phyloP scores from a whole-genome alignment of 2,797 vertebrate genomes.

The Xenopus petersii region DNA sequence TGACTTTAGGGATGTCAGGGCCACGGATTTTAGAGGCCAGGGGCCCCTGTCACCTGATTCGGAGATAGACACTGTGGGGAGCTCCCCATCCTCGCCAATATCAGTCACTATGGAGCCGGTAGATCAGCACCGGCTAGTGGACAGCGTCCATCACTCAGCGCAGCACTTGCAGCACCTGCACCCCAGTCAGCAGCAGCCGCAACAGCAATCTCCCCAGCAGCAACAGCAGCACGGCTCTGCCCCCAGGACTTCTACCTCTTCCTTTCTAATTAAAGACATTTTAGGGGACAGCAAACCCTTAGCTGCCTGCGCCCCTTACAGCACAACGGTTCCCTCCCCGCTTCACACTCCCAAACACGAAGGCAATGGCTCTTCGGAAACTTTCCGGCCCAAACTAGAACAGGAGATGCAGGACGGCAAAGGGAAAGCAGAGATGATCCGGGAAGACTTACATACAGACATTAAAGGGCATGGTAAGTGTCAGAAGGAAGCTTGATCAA shows the following conservation, averaged over 20 bases:
- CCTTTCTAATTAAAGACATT: constrained; percentile 98
- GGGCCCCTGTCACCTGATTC: constrained; percentile 90
- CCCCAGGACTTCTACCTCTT: constrained; percentile 92
- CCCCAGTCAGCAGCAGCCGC: constrained; percentile 67
- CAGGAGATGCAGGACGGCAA: constrained; percentile 80
- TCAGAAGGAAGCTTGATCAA: neutral
- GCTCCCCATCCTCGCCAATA: constrained; percentile 90
- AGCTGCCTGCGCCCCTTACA: constrained; percentile 96
- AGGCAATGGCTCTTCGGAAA: constrained; percentile 77
- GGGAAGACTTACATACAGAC: constrained; percentile 85
- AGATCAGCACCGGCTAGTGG: constrained; percentile 80
- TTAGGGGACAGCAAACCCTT: constrained; percentile 96
- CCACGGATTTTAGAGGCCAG: constrained; percentile 88
- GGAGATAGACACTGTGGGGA: constrained; percentile 94
- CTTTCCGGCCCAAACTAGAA: constrained; percentile 92
- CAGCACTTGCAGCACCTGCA: constrained; percentile 64
- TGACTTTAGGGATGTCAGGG: constrained; percentile 85
- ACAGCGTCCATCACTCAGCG: constrained; percentile 79
- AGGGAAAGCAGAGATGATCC: constrained; percentile 82
- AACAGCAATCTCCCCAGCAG: constrained; percentile 62
- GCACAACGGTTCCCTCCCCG: constrained; percentile 87
- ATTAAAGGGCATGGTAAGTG: constrained; percentile 93
- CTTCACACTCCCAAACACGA: constrained; percentile 90
- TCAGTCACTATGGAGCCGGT: constrained; percentile 89
- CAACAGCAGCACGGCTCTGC: constrained; percentile 76